phyloP scores from a whole-genome alignment of 2,888 invertebrate genomes.

The Zele albiditarsus region DNA sequence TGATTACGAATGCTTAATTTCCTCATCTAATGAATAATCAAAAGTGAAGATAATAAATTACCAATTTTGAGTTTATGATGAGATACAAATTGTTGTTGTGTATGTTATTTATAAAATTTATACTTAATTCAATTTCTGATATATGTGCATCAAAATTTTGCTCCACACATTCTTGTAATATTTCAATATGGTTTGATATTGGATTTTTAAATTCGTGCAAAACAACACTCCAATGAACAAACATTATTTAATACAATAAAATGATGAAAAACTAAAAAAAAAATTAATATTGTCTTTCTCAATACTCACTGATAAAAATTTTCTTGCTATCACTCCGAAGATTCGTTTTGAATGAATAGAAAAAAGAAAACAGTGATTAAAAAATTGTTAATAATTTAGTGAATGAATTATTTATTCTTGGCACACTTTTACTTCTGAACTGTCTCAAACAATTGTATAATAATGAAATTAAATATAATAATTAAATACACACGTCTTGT shows the following conservation, averaged over 20 bases:
- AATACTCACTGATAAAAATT: neutral
- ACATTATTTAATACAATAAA: no score
- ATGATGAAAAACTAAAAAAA: no score
- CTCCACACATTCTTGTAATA: no score
- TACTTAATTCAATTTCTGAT: no score
- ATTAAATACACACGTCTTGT: neutral
- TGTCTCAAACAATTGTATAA: no score
- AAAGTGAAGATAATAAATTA: neutral
- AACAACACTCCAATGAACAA: no score
- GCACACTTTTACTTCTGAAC: neutral
- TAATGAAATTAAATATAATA: neutral
- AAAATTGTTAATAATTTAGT: neutral
- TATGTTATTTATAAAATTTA: no score
- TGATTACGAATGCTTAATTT: neutral
- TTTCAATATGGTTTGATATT: no score
- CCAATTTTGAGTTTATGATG: neutral
- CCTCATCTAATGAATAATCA: neutral
- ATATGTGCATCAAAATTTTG: no score
- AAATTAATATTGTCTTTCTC: no score
- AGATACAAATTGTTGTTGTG: neutral
- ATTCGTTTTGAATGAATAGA: neutral
- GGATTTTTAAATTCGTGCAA: no score
- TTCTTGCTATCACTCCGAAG: neutral
- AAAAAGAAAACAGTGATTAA: neutral
- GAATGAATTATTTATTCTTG: neutral